phyloP scores from a whole-genome alignment of 2,888 invertebrate genomes.

The Camponotus fellah region DNA sequence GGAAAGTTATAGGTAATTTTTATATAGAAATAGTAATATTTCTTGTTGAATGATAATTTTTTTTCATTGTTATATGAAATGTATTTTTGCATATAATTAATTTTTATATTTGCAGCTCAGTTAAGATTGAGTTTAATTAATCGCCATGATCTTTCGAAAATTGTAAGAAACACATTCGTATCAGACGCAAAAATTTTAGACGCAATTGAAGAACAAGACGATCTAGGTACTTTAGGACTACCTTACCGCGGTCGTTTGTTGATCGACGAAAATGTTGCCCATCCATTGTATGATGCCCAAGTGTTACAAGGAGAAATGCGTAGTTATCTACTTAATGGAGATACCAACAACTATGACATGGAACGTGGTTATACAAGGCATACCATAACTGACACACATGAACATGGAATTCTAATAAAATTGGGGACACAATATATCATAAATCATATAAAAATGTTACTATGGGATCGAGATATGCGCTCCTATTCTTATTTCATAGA shows the following conservation, averaged over 20 bases:
- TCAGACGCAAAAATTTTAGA: constrained; percentile 95
- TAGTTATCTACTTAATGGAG: constrained; percentile 95
- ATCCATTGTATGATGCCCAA: constrained; percentile 92
- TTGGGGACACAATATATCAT: constrained; percentile 95
- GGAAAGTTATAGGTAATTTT: constrained; percentile 79
- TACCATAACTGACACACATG: constrained; percentile 92
- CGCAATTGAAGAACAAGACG: constrained; percentile 90
- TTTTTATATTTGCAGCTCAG: constrained; percentile 77
- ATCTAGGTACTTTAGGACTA: constrained; percentile 88
- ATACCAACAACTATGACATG: constrained; percentile 95
- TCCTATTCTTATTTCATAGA: constrained; percentile 97
- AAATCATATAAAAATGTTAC: constrained; percentile 96
- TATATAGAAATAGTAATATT: constrained; percentile 6
- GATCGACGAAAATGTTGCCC: constrained; percentile 97
- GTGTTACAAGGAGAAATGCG: constrained; percentile 97
- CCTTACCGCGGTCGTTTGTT: constrained; percentile 95
- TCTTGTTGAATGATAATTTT: not conserved
- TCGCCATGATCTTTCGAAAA: constrained; percentile 94
- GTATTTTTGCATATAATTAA: not conserved
- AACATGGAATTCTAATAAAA: constrained; percentile 94
- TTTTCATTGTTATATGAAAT: not conserved
- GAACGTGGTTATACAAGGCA: constrained; percentile 97
- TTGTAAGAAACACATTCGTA: constrained; percentile 95
- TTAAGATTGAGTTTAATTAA: constrained; percentile 93
- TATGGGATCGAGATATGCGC: constrained; percentile 97